These are phyloP conservation scores for Latrodectus elegans DNA, from an alignment of 2,888 invertebrate species.

Conservation along the genomic window DNA sequence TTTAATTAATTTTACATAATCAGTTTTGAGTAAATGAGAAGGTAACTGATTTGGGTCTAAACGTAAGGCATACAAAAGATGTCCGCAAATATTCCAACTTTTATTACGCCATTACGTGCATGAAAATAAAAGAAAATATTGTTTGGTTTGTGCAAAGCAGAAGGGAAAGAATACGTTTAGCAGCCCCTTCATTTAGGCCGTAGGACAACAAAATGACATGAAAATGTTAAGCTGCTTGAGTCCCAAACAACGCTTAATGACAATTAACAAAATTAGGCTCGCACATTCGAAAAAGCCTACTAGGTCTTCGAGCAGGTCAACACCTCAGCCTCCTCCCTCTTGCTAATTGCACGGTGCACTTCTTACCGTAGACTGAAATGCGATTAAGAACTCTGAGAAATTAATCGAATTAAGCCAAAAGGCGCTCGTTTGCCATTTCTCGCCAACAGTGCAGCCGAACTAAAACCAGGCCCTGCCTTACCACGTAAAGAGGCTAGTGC, in stretches of 20 bases:
- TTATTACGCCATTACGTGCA: no score
- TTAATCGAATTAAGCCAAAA: conserved; percentile 64
- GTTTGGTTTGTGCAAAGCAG: no score
- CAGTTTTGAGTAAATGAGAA: no score
- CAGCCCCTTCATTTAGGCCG: no score
- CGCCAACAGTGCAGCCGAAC: conserved; percentile 15
- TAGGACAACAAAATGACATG: no score
- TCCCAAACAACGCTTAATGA: conserved; percentile 53
- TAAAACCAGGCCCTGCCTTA: not conserved
- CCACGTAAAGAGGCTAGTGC: not conserved
- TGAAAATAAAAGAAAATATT: no score
- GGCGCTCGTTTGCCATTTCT: conserved; percentile 18
- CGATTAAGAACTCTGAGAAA: conserved; percentile 59
- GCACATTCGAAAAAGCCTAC: conserved; percentile 34
- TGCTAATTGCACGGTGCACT: conserved; percentile 56
- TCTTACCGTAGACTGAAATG: conserved; percentile 55
- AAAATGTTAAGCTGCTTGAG: not conserved
- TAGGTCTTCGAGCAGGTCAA: conserved; percentile 49
- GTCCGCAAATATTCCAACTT: no score
- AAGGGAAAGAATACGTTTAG: no score
- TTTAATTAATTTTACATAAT: no score
- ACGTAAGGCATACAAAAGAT: no score
- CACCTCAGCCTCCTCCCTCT: conserved; percentile 46
- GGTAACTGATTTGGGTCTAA: no score
- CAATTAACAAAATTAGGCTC: conserved; percentile 64